These are phyloP conservation scores for Austrofundulus limnaeus DNA, from an alignment of 2,113 vertebrate species.

Conservation along the genomic window DNA sequence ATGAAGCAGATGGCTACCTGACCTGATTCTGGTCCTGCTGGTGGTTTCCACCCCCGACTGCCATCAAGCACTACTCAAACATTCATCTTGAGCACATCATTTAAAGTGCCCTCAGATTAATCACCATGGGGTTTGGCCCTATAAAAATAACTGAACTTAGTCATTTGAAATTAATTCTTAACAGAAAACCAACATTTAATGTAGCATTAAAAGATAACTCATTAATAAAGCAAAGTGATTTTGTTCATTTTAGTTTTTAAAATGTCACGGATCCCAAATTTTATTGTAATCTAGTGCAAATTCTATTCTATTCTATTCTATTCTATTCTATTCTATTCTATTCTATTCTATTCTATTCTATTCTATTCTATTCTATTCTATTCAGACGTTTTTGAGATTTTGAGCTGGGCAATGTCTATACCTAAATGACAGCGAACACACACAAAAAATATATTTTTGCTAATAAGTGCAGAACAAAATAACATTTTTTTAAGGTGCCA, in stretches of 20 bases:
- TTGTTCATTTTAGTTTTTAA: neutral
- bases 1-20: neutral
- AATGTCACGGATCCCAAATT: neutral
- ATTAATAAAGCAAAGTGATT: neutral
- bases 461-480: conserved; percentile 27
- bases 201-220: no score
- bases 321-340: no score
- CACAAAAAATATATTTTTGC: conserved; percentile 20
- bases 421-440: no score
- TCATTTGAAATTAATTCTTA: neutral
- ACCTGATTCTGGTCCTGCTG: no score
- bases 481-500: conserved; percentile 13
- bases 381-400: no score
- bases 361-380: no score
- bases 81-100: neutral
- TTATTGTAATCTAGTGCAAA: no score
- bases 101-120: neutral
- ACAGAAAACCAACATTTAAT: no score
- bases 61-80: neutral
- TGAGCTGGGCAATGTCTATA: neutral
- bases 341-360: no score
- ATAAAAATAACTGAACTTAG: neutral
- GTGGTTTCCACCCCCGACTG: no score
- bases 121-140: neutral
- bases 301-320: no score